A percentile compares a stretch with the other conserved stretches of the same genome.
Conservation (phyloP, 92 coral and sea anemone species). For the Nematostella vectensis region DNA sequence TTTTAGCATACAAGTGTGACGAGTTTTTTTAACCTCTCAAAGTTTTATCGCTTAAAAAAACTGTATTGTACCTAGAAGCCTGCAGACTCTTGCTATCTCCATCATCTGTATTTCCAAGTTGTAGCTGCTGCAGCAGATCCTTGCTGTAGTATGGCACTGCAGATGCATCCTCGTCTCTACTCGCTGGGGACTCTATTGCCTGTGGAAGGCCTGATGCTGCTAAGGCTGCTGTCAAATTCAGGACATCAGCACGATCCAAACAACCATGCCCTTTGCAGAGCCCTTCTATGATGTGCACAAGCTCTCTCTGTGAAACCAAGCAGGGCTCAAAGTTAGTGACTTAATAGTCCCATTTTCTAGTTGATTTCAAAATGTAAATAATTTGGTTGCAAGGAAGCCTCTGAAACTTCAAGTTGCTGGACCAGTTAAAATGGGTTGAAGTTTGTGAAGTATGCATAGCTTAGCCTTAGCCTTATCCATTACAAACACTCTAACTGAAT, state of each 20-base stretch:
- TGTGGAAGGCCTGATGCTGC: conserved; percentile 51
- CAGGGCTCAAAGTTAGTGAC: neutral
- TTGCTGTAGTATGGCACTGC: conserved; percentile 29
- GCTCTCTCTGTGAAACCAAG: conserved; percentile 63
- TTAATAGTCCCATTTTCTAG: neutral
- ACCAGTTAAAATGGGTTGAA: too few relatives aligned
- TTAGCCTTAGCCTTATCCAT: too few relatives aligned
- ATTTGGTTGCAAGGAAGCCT: too few relatives aligned
- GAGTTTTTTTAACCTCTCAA: too few relatives aligned
- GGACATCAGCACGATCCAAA: conserved; percentile 65
- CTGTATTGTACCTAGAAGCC: too few relatives aligned
- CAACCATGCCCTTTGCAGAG: conserved; percentile 98
- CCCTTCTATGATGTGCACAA: conserved; percentile 84
- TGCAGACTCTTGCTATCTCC: too few relatives aligned
- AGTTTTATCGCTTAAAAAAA: too few relatives aligned
- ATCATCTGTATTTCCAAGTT: conserved; percentile 45
- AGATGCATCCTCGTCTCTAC: conserved; percentile 4
- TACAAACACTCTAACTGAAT: too few relatives aligned
- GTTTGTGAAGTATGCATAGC: too few relatives aligned
- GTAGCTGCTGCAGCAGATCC: conserved; percentile 52
- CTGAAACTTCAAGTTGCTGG: too few relatives aligned
- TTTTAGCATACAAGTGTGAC: too few relatives aligned
- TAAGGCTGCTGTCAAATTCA: conserved; percentile 55
- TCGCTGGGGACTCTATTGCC: conserved; percentile 5
- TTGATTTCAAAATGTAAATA: too few relatives aligned